Conservation (phyloP, 1,140 invertebrate genomes). For the Leptopilina boulardi region DNA sequence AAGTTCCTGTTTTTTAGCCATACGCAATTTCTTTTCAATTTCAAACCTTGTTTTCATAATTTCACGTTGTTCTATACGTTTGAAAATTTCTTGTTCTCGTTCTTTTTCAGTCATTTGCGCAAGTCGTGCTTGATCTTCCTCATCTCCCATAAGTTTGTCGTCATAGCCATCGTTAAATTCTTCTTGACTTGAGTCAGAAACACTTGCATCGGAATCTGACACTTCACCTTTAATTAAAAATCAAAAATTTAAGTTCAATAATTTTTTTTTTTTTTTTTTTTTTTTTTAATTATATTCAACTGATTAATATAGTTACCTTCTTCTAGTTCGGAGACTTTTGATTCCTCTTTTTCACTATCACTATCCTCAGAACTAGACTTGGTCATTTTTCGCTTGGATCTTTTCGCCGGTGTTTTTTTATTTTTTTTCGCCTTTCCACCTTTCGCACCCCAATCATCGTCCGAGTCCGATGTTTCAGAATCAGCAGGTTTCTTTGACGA, state of each 20-base stretch:
- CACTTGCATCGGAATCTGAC: slow-evolving; percentile 78
- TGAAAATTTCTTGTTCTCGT: slow-evolving; percentile 97
- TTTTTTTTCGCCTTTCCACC: slow-evolving; percentile 77
- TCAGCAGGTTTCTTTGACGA: slow-evolving; percentile 73
- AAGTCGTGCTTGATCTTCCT: slow-evolving; percentile 92
- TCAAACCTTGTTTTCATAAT: slow-evolving; percentile 97
- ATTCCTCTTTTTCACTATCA: slow-evolving; percentile 74
- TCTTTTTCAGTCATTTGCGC: slow-evolving; percentile 98
- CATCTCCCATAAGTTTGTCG: slow-evolving; percentile 98
- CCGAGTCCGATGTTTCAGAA: slow-evolving; percentile 84
- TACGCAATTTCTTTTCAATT: slow-evolving; percentile 94
- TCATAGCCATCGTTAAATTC: slow-evolving; percentile 92
- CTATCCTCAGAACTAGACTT: slow-evolving; percentile 79
- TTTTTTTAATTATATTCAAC: slow-evolving; percentile 11
- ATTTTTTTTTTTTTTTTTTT: slow-evolving; percentile 24
- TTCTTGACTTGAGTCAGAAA: slow-evolving; percentile 78
- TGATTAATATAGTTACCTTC: slow-evolving; percentile 76
- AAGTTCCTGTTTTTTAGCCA: slow-evolving; percentile 89
- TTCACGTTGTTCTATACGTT: slow-evolving; percentile 95
- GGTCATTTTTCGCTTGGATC: slow-evolving; percentile 70
- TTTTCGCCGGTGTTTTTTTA: slow-evolving; percentile 76
- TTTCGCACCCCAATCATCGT: slow-evolving; percentile 83
- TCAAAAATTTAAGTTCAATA: slow-evolving; percentile 34
- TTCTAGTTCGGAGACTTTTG: slow-evolving; percentile 82
- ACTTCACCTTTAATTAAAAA: slow-evolving; percentile 78